Conservation (phyloP, 2,797 vertebrate species). For the Pseudocheirus occidentalis region DNA sequence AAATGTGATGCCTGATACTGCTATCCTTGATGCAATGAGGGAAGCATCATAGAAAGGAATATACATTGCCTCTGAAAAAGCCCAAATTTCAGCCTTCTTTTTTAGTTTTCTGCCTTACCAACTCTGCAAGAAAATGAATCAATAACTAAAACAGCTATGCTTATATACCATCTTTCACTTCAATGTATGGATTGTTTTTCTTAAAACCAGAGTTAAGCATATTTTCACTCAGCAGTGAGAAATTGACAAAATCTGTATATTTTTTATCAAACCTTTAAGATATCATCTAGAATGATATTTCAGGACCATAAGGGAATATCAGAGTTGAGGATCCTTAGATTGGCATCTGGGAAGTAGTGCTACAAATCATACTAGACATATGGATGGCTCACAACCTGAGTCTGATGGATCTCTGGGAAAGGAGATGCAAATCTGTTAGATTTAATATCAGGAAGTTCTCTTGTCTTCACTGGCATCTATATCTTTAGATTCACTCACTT, state of each 20-base stretch:
- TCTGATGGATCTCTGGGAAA: background rate
- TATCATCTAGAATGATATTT: too few species aligned
- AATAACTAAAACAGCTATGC: constrained; percentile 51
- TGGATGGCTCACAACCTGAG: background rate
- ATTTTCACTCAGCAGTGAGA: background rate
- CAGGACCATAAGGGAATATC: background rate
- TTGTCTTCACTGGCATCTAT: background rate
- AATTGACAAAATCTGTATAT: background rate
- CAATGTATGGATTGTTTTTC: constrained; percentile 15
- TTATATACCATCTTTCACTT: constrained; percentile 53
- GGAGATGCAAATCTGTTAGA: background rate
- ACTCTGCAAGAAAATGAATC: constrained; percentile 7
- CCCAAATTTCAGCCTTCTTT: background rate
- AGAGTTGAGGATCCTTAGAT: background rate
- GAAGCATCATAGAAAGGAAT: background rate
- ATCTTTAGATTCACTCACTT: background rate
- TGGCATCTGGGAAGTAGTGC: background rate
- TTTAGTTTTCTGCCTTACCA: background rate
- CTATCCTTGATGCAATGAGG: too few species aligned
- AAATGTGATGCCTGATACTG: too few species aligned
- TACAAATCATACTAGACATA: background rate
- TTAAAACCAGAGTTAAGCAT: background rate
- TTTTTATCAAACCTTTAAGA: background rate
- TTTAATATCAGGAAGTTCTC: background rate
- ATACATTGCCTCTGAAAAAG: constrained; percentile 19